Evolutionary conservation across 1,140 invertebrate genomes (phyloP).

Genomic region (Apis cerana): DNA sequence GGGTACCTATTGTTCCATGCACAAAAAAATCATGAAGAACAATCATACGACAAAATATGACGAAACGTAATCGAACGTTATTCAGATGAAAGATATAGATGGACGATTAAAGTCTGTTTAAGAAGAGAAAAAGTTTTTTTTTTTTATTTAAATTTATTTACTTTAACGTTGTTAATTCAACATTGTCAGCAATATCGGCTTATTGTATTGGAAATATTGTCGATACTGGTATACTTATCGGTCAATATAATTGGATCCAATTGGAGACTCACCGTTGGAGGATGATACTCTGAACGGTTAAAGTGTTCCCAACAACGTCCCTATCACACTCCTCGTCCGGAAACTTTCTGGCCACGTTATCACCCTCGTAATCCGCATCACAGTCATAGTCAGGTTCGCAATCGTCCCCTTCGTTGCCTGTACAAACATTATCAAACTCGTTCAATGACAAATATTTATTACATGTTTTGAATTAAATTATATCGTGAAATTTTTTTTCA

Average conservation of each 20-base stretch:
- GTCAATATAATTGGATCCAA: neutral
- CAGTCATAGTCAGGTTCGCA: slow-evolving; percentile 81
- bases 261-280: slow-evolving; percentile 83
- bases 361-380: slow-evolving; percentile 77
- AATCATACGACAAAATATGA: neutral
- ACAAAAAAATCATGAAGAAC: neutral
- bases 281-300: slow-evolving; percentile 89
- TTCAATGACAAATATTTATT: neutral
- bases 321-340: slow-evolving; percentile 77
- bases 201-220: too few relatives aligned
- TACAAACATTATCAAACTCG: slow-evolving; percentile 37
- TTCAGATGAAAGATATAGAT: too few relatives aligned
- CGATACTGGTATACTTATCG: neutral
- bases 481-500: neutral
- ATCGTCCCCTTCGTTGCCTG: slow-evolving; percentile 80
- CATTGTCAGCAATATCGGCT: too few relatives aligned
- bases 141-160: too few relatives aligned
- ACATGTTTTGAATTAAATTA: slow-evolving; percentile 9
- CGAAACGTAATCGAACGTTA: too few relatives aligned
- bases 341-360: slow-evolving; percentile 78
- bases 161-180: too few relatives aligned
- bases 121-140: neutral
- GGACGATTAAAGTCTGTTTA: neutral
- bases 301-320: slow-evolving; percentile 80
- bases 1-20: slow-evolving; percentile 70